phyloP scores from a whole-genome alignment of 2,113 vertebrate species.

The Chionomys nivalis region DNA sequence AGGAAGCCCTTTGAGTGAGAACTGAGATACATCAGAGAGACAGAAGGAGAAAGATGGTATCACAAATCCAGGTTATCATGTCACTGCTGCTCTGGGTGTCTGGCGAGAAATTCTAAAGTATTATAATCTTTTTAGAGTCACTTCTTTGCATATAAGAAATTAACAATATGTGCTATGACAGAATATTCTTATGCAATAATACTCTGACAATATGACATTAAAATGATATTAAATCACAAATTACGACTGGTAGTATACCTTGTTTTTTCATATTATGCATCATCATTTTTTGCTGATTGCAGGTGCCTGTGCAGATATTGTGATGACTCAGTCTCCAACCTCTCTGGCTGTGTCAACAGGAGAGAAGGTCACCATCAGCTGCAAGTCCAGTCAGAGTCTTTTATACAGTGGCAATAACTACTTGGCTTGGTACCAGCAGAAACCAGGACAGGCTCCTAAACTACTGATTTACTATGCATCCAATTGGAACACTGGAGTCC shows the following conservation, averaged over 20 bases:
- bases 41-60: no score
- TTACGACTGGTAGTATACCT: not conserved
- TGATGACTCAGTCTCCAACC: not conserved
- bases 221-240: not conserved
- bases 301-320: not conserved
- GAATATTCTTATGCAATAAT: not conserved
- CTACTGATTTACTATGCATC: not conserved
- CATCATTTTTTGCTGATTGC: not conserved
- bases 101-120: no score
- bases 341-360: not conserved
- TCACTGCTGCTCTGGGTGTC: no score
- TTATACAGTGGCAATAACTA: not conserved
- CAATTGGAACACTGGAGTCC: not conserved
- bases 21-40: not conserved
- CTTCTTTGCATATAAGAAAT: not conserved
- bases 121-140: no score
- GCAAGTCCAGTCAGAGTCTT: not conserved
- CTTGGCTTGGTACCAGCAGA: not conserved
- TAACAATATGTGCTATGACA: not conserved
- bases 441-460: not conserved
- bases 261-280: not conserved
- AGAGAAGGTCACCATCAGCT: not conserved
- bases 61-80: no score
- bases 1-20: not conserved
- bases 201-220: no score